A percentile compares a stretch with the other conserved stretches of the same genome.
phyloP scores from a whole-genome alignment of 2,797 vertebrate genomes.

The Dendrocincla fuliginosa region DNA sequence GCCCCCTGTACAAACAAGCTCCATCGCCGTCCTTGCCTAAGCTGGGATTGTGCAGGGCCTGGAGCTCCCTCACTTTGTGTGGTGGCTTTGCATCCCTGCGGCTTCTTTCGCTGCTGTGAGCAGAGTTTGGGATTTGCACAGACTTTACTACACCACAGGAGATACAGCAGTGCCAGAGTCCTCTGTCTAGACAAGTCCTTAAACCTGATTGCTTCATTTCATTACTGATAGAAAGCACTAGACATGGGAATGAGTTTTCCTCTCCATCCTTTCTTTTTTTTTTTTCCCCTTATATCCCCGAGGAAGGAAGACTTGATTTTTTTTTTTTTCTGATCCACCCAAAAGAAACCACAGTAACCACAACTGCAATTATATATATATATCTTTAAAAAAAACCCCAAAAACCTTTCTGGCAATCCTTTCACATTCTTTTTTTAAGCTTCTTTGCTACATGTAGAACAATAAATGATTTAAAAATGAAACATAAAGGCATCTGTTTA shows the following conservation, averaged over 20 bases:
- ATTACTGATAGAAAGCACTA: conserved; percentile 65
- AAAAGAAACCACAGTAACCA: conserved; percentile 63
- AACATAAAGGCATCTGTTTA: conserved; percentile 62
- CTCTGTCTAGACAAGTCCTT: conserved; percentile 48
- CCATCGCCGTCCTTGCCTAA: background rate
- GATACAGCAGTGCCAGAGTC: conserved; percentile 10
- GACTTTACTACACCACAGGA: background rate
- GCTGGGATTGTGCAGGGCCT: background rate
- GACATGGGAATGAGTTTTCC: conserved; percentile 60
- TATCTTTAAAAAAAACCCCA: conserved; percentile 36
- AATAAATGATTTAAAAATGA: conserved; percentile 75
- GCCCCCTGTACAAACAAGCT: background rate
- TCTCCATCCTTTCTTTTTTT: conserved; percentile 35
- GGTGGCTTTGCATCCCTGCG: background rate
- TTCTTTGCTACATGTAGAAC: conserved; percentile 63
- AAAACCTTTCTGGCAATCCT: conserved; percentile 64
- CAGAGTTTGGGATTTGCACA: background rate
- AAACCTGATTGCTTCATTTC: conserved; percentile 56
- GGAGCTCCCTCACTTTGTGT: background rate
- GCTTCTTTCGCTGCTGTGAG: background rate
- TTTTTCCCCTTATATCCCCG: conserved; percentile 42
- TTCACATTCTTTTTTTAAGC: conserved; percentile 66
- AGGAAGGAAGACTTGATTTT: conserved; percentile 70
- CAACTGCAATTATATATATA: conserved; percentile 68
- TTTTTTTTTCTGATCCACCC: conserved; percentile 72